phyloP scores from a whole-genome alignment of 2,797 vertebrate genomes.

The Argyrosomus regius region DNA sequence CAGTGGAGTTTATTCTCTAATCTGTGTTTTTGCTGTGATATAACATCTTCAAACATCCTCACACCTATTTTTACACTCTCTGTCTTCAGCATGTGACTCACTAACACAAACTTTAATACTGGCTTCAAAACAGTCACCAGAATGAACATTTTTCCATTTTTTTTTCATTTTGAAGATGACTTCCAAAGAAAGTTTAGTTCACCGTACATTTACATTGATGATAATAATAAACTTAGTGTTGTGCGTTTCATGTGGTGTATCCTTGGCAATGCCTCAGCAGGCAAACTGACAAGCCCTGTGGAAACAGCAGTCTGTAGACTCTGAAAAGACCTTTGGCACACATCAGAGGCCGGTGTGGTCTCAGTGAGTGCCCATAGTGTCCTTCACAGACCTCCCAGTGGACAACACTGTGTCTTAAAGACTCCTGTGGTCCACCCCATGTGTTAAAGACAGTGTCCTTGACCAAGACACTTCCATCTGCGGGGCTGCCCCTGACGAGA shows the following conservation, averaged over 20 bases:
- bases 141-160: constrained; percentile 10
- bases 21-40: constrained; percentile 31
- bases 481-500: constrained; percentile 27
- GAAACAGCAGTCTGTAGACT: constrained; percentile 32
- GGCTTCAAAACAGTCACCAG: constrained; percentile 23
- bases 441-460: constrained; percentile 30
- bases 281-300: constrained; percentile 35
- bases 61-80: constrained; percentile 21
- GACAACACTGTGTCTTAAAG: constrained; percentile 4
- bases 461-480: constrained; percentile 24
- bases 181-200: constrained; percentile 29
- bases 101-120: constrained; percentile 36
- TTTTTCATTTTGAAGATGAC: constrained; percentile 22
- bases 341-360: constrained; percentile 11
- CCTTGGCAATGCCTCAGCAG: constrained; percentile 42
- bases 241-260: constrained; percentile 14
- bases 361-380: constrained; percentile 6
- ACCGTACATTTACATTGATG: constrained; percentile 33
- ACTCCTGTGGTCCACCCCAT: constrained; percentile 1
- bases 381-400: constrained; percentile 15
- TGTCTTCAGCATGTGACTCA: constrained; percentile 10
- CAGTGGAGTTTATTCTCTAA: constrained; percentile 46
- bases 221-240: constrained; percentile 16
- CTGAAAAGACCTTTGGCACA: constrained; percentile 36
- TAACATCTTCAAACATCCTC: constrained; percentile 41